Conservation (phyloP, 2,888 invertebrate genomes). For the Dendrolimus pini region DNA sequence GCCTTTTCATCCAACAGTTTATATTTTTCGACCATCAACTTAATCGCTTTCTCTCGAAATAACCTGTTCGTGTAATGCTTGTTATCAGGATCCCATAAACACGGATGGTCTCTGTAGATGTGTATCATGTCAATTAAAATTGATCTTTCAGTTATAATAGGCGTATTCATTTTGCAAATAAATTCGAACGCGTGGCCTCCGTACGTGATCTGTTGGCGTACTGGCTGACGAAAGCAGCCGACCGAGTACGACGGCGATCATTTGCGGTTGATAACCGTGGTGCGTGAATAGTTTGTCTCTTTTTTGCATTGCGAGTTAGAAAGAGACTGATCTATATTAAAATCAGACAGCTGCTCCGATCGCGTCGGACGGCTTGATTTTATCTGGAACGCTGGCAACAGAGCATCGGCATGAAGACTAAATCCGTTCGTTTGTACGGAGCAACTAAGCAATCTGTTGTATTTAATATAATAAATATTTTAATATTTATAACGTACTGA, state of each 20-base stretch:
- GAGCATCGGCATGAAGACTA: not conserved
- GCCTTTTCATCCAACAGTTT: slow-evolving; percentile 8
- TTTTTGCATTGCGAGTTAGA: slow-evolving; percentile 6
- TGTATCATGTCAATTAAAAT: slow-evolving; percentile 12
- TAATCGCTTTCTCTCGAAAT: slow-evolving; percentile 8
- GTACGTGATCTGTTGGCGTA: slow-evolving; percentile 1
- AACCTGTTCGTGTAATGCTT: slow-evolving; percentile 11
- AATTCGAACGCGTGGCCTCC: slow-evolving; percentile 1
- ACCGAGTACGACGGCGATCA: not conserved
- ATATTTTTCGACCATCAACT: slow-evolving; percentile 12
- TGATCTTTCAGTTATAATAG: slow-evolving; percentile 8
- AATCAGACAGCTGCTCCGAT: slow-evolving; percentile 23
- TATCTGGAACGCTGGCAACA: slow-evolving; percentile 13
- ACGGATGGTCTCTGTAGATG: slow-evolving; percentile 10
- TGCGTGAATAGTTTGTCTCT: slow-evolving; percentile 13
- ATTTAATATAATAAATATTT: no score
- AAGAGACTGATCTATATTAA: slow-evolving; percentile 8
- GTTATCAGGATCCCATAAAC: slow-evolving; percentile 16
- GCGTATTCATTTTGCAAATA: not conserved
- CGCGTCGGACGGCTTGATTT: slow-evolving; percentile 3
- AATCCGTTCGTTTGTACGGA: not conserved
- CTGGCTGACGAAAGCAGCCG: slow-evolving; percentile 1
- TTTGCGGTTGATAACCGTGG: not conserved
- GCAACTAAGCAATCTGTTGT: no score
- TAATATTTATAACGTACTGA: no score